These are phyloP conservation scores for Erpobdella octoculata DNA, from an alignment of 2,888 invertebrate species.

Conservation along the genomic window DNA sequence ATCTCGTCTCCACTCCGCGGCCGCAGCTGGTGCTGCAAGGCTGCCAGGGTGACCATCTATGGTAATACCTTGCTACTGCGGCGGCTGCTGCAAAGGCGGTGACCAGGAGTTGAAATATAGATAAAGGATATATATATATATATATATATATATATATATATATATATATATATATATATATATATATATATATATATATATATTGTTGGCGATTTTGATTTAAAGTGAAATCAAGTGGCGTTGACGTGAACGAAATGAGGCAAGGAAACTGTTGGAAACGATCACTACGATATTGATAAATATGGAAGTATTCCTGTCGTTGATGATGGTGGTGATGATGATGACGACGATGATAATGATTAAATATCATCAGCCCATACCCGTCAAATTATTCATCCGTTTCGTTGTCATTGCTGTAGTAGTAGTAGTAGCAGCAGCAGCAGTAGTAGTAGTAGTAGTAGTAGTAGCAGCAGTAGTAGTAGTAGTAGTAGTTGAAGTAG, in stretches of 20 bases:
- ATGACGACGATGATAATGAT: no score
- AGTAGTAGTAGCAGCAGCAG: slow-evolving; percentile 14
- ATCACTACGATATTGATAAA: no score
- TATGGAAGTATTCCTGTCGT: no score
- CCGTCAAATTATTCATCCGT: no score
- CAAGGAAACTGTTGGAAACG: no score
- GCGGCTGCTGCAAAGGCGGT: background rate
- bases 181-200: no score
- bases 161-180: no score
- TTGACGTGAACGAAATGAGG: no score
- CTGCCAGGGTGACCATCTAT: slow-evolving; percentile 1
- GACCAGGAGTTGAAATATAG: background rate
- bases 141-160: slow-evolving; percentile 11
- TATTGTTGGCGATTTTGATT: no score
- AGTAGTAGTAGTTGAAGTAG: background rate
- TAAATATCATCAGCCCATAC: no score
- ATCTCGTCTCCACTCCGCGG: slow-evolving; percentile 14
- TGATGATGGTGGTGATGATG: no score
- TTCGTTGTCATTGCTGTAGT: background rate
- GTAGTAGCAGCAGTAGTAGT: background rate
- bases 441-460: background rate
- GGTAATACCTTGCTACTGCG: background rate
- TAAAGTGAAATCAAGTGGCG: no score
- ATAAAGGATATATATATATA: slow-evolving; percentile 5
- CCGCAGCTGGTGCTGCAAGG: slow-evolving; percentile 24